Evolutionary conservation across 1,140 invertebrate genomes (phyloP), one percentile per base, ranked within the genome.

Genomic region (Drosophila suzukii): DNA sequence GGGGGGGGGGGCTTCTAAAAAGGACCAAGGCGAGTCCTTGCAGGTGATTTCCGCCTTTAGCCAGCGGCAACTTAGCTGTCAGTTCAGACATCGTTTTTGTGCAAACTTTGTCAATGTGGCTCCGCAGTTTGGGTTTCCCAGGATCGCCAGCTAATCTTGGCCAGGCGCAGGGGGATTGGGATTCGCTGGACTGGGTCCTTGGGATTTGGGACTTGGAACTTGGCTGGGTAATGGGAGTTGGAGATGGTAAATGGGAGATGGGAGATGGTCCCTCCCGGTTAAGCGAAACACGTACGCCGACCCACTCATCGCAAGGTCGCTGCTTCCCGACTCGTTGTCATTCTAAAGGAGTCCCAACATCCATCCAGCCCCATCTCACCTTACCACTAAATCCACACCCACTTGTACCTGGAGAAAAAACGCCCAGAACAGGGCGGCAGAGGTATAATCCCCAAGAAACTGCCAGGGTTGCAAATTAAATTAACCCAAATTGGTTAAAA

Each of bases 221-320:
- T 27, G 27, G 27, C 27, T 27, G 27, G 27, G 27, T 27, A 27
- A 27, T 27, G 27, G 27, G 32, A 34, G 32, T 3, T 27, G 27
- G 27, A 3, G 27, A 27, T 53, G 65, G 57, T 6, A 24, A 8
- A 4, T 15, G 5, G 53, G 12, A 24, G 34, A 20, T 44, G 41
- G 5, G 12, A 24, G 34, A 20, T 44, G 41, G 5, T 17, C n/a
- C 17, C 34, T 57, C 27, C 27, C 0, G 27, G 27, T 50, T 81
- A 81, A 81, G 74, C 78, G 78, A 81, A 67, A 72, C 78, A 81
- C 78, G 78, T 81, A 72, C 78, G 43, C 58, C 50, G 36, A n/a
- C 54, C 57, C 44, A 68, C 47, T 39, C 57, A 30, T 46, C 20
- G 55, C 62, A 75, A 67, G 78, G 61, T 81, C 67, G 72, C 15